Conservation (phyloP, 2,888 invertebrate species). For the Drosophila niveifrons region DNA sequence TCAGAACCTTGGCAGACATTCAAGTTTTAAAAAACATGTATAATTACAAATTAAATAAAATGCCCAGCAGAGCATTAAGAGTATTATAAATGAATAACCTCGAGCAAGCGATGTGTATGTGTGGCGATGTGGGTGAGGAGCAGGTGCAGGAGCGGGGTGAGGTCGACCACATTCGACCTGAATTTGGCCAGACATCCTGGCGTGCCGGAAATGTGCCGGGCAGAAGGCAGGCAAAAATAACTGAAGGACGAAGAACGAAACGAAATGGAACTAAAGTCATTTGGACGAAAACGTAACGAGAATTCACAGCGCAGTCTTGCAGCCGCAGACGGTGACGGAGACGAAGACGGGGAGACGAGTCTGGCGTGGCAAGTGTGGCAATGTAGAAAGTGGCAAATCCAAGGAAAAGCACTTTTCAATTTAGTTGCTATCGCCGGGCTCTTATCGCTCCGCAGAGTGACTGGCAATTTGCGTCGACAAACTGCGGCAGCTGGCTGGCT, state of each 20-base stretch:
- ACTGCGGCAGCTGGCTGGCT: slow-evolving; percentile 70
- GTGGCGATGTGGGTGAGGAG: neutral
- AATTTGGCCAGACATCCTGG: slow-evolving; percentile 61
- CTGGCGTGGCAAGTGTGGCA: slow-evolving; percentile 13
- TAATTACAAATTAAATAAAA: slow-evolving; percentile 42
- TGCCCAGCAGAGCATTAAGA: slow-evolving; percentile 21
- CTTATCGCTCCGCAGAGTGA: slow-evolving; percentile 63
- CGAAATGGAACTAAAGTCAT: slow-evolving; percentile 61
- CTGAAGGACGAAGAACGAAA: slow-evolving; percentile 14
- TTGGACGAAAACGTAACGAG: slow-evolving; percentile 36
- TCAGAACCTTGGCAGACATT: neutral
- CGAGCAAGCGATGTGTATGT: neutral
- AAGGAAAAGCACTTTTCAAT: slow-evolving; percentile 72
- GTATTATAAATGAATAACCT: slow-evolving; percentile 38
- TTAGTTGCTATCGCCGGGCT: slow-evolving; percentile 68
- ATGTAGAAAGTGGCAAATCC: slow-evolving; percentile 45
- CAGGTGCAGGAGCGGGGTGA: neutral
- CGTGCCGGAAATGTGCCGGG: slow-evolving; percentile 57
- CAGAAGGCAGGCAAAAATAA: slow-evolving; percentile 32
- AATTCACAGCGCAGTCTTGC: slow-evolving; percentile 15
- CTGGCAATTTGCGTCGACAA: slow-evolving; percentile 76
- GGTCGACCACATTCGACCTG: slow-evolving; percentile 45
- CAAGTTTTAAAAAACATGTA: slow-evolving; percentile 3
- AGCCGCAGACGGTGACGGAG: slow-evolving; percentile 2
- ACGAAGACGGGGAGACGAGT: neutral